A percentile compares a stretch with the other conserved stretches of the same genome.
Conservation (phyloP, 2,797 vertebrate genomes). For the Synaphobranchus kaupii region DNA sequence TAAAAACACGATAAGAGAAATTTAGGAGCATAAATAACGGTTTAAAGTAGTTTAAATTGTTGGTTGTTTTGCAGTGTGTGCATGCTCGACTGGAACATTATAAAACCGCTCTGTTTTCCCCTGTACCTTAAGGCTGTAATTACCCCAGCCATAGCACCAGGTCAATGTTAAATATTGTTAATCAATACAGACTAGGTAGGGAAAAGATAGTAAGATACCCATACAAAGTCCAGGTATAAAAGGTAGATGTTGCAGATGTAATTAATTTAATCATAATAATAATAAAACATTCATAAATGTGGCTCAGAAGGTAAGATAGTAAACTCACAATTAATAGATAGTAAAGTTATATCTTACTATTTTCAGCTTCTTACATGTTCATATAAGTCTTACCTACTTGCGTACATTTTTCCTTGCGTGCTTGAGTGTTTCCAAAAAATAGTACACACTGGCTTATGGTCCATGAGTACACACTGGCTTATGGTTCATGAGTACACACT, state of each 20-base stretch:
- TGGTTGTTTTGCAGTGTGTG: background rate
- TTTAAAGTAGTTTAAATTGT: background rate
- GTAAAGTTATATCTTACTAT: background rate
- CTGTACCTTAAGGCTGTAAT: background rate
- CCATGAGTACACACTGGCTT: no score
- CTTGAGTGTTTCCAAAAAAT: background rate
- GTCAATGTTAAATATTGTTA: no score
- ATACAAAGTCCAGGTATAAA: no score
- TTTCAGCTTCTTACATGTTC: background rate
- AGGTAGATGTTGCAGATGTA: no score
- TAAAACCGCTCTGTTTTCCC: conserved; percentile 54
- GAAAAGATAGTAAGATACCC: no score
- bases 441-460: background rate
- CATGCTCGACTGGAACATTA: conserved; percentile 40
- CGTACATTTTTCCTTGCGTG: background rate
- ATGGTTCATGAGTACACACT: no score
- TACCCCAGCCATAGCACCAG: background rate
- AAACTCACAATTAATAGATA: background rate
- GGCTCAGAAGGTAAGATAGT: background rate
- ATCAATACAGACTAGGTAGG: no score
- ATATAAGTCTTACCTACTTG: background rate
- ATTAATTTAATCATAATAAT: no score
- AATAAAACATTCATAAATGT: no score
- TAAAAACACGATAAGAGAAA: background rate
- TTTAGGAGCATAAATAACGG: background rate